phyloP scores from a whole-genome alignment of 2,797 vertebrate species.

The Anas bahamensis region DNA sequence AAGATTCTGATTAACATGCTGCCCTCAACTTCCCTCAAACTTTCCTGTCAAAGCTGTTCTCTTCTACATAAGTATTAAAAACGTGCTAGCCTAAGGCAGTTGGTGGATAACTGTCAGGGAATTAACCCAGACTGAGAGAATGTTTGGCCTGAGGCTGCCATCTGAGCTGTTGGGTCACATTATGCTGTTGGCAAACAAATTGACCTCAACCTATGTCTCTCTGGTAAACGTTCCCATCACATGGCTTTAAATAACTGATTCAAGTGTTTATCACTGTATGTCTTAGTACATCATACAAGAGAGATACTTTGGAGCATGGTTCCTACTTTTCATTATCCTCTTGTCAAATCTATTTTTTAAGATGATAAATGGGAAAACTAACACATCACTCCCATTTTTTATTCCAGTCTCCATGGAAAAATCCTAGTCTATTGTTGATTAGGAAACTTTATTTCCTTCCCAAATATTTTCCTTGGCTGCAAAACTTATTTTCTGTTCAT shows the following conservation, averaged over 20 bases:
- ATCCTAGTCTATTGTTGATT: neutral
- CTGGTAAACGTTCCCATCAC: neutral
- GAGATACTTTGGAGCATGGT: neutral
- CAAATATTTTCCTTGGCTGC: neutral
- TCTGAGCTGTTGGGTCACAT: neutral
- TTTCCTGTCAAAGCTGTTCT: neutral
- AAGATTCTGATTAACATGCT: neutral
- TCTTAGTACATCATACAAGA: neutral
- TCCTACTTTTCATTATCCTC: neutral
- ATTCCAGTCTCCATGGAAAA: neutral
- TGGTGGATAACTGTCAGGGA: neutral
- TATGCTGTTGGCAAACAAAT: slow-evolving; percentile 23
- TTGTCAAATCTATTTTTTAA: neutral
- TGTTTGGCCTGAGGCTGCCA: neutral
- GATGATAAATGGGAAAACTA: neutral
- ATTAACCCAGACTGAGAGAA: neutral
- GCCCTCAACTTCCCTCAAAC: neutral
- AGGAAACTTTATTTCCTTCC: neutral
- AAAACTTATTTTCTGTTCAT: neutral
- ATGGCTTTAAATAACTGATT: neutral
- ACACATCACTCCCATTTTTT: neutral
- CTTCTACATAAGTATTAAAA: slow-evolving; percentile 10
- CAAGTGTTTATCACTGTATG: neutral
- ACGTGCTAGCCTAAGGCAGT: neutral
- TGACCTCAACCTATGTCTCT: neutral